phyloP scores from a whole-genome alignment of 2,113 vertebrate genomes.

The Megaceryle torquata region DNA sequence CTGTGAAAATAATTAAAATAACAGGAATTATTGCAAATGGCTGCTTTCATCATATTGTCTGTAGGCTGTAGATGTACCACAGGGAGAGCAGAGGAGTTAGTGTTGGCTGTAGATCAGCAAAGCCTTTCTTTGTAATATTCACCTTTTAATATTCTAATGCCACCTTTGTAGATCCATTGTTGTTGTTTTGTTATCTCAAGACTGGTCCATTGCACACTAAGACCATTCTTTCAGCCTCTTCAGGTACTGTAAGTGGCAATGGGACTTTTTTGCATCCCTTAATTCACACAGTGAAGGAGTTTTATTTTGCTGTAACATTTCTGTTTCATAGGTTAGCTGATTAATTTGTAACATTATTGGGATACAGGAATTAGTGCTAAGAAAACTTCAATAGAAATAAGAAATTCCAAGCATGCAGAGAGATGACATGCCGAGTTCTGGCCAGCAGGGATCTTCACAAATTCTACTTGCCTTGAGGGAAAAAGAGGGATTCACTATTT shows the following conservation, averaged over 20 bases:
- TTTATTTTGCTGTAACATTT: background rate
- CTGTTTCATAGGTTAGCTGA: background rate
- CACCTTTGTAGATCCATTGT: background rate
- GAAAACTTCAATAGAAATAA: background rate
- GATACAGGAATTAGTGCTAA: background rate
- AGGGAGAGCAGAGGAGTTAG: background rate
- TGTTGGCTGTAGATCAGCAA: background rate
- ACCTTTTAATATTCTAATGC: background rate
- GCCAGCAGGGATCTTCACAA: background rate
- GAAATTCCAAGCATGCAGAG: background rate
- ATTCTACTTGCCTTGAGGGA: background rate
- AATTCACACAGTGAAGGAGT: background rate
- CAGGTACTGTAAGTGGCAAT: background rate
- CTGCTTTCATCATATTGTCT: background rate
- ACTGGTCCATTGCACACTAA: background rate
- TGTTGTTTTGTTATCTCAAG: background rate
- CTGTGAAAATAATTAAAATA: slow-evolving; percentile 13
- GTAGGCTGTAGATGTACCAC: background rate
- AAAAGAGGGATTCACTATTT: background rate
- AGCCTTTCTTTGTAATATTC: background rate
- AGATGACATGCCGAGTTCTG: background rate
- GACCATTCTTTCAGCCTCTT: background rate
- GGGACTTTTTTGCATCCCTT: background rate
- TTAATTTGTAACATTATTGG: background rate
- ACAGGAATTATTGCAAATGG: background rate